Evolutionary conservation across 2,797 vertebrate genomes (phyloP).

Genomic region (Melanotaenia nigrans): DNA sequence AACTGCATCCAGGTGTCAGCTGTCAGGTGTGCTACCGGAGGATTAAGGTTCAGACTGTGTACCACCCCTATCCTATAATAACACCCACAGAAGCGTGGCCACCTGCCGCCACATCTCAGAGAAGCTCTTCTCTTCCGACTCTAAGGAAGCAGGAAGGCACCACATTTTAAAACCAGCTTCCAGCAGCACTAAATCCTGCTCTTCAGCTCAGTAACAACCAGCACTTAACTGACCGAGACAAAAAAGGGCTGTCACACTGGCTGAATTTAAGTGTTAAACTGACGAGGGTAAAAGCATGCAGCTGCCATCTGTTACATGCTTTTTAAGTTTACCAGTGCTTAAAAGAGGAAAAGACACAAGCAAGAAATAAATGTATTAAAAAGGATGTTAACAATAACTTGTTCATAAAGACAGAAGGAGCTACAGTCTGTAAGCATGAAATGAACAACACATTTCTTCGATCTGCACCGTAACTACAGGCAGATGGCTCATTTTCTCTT

Average conservation of each 20-base stretch:
- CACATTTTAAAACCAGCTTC: slow-evolving; percentile 65
- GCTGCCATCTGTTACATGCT: slow-evolving; percentile 27
- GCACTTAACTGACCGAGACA: slow-evolving; percentile 74
- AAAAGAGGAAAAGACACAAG: slow-evolving; percentile 19
- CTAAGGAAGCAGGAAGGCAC: slow-evolving; percentile 75
- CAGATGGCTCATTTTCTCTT: slow-evolving; percentile 33
- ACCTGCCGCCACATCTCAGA: slow-evolving; percentile 78
- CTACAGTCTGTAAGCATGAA: slow-evolving; percentile 21
- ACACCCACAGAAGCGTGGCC: slow-evolving; percentile 72
- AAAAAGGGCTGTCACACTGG: slow-evolving; percentile 57
- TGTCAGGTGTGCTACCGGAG: slow-evolving; percentile 80
- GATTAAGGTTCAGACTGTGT: slow-evolving; percentile 71
- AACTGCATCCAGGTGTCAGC: slow-evolving; percentile 81
- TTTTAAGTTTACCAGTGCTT: slow-evolving; percentile 5
- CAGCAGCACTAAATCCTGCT: slow-evolving; percentile 70
- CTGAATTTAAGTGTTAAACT: slow-evolving; percentile 52
- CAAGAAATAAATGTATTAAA: not conserved
- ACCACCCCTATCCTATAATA: slow-evolving; percentile 79
- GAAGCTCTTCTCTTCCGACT: slow-evolving; percentile 65
- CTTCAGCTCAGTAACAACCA: slow-evolving; percentile 64
- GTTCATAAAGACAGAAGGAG: slow-evolving; percentile 13
- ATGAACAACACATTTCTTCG: slow-evolving; percentile 10
- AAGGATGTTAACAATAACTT: slow-evolving; percentile 9
- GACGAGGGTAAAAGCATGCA: slow-evolving; percentile 45
- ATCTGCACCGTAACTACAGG: slow-evolving; percentile 13